These are phyloP conservation scores for Drosophila testacea DNA, from an alignment of 2,888 invertebrate genomes.

Conservation along the genomic window DNA sequence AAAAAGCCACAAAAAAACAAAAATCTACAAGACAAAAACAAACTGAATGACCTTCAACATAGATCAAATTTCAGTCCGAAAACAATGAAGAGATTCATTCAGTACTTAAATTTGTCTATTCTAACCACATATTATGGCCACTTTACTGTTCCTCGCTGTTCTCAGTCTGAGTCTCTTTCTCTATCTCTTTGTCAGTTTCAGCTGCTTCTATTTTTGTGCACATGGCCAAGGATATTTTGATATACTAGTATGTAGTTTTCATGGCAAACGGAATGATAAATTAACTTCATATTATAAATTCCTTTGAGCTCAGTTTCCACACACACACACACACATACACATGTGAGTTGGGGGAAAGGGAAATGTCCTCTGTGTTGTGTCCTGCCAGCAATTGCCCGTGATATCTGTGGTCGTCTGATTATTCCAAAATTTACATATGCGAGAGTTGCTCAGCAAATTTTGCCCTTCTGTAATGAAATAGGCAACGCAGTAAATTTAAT, in stretches of 20 bases:
- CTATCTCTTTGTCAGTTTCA: slow-evolving; percentile 2
- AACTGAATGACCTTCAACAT: slow-evolving; percentile 43
- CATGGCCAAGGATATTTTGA: slow-evolving; percentile 34
- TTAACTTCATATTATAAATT: slow-evolving; percentile 75
- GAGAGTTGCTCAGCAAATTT: slow-evolving; percentile 30
- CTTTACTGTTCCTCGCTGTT: slow-evolving; percentile 51
- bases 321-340: slow-evolving; percentile 28
- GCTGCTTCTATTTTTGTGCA: background rate
- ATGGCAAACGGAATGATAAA: slow-evolving; percentile 65
- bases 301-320: slow-evolving; percentile 68
- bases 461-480: background rate
- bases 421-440: slow-evolving; percentile 59
- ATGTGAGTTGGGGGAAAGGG: slow-evolving; percentile 12
- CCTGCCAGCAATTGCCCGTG: slow-evolving; percentile 54
- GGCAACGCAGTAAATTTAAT: background rate
- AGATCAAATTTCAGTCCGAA: slow-evolving; percentile 50
- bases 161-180: background rate
- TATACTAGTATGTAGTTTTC: slow-evolving; percentile 25
- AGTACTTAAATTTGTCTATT: slow-evolving; percentile 33
- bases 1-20: slow-evolving; percentile 48
- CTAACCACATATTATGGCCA: slow-evolving; percentile 68
- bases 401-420: slow-evolving; percentile 62
- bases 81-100: slow-evolving; percentile 18
- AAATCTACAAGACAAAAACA: slow-evolving; percentile 30
- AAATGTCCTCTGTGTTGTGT: slow-evolving; percentile 5